Percentiles rank a stretch among this genome's conserved stretches.
Conservation (phyloP, 1,140 invertebrate species). For the Glossosoma conforme region DNA sequence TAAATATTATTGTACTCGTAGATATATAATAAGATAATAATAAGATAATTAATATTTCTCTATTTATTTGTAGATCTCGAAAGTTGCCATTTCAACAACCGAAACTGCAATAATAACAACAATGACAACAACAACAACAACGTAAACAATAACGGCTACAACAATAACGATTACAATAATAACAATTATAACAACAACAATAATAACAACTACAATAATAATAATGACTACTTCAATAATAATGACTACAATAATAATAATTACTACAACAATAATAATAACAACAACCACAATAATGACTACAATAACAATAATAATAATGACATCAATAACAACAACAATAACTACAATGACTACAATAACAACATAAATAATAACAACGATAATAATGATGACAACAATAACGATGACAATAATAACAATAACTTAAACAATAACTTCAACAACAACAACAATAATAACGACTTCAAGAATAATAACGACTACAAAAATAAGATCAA, state of each 20-base stretch:
- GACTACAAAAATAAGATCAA: not conserved
- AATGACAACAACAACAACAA: too few species aligned
- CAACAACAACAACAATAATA: not conserved
- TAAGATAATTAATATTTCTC: too few species aligned
- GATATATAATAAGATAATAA: too few species aligned
- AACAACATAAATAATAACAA: slow-evolving; percentile 2
- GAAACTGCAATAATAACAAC: too few species aligned
- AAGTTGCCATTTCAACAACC: too few species aligned
- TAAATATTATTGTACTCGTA: too few species aligned
- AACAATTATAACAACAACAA: slow-evolving; percentile 1
- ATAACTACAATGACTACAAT: too few species aligned
- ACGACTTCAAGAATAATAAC: not conserved
- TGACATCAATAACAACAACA: too few species aligned
- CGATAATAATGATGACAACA: not conserved
- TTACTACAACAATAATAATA: not conserved
- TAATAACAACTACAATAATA: slow-evolving; percentile 1
- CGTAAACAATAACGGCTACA: too few species aligned
- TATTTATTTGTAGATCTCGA: too few species aligned
- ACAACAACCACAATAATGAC: too few species aligned
- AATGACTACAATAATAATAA: not conserved
- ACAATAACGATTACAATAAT: not conserved
- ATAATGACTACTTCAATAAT: not conserved
- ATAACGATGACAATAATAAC: not conserved
- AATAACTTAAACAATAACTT: not conserved
- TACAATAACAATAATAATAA: too few species aligned